These are phyloP conservation scores for Mustelus asterias DNA, from an alignment of 2,113 vertebrate genomes.

Conservation along the genomic window DNA sequence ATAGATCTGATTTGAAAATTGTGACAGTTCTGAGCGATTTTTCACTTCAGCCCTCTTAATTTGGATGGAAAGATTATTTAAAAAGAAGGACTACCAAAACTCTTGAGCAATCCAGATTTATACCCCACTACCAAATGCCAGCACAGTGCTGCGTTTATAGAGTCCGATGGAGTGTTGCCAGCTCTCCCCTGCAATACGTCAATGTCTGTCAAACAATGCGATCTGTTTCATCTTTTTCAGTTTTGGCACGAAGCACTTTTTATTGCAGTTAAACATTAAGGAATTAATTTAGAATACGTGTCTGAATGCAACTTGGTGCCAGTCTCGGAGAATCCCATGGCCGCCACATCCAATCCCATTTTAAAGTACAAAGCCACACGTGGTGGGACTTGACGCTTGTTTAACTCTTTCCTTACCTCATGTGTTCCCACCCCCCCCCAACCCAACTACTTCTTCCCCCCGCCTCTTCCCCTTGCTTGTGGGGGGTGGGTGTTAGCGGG, in stretches of 20 bases:
- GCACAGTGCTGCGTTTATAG: not conserved
- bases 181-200: not conserved
- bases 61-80: not conserved
- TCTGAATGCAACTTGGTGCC: not conserved
- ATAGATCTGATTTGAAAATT: not conserved
- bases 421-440: too few relatives aligned
- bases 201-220: not conserved
- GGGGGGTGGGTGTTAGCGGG: too few relatives aligned
- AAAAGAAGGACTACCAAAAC: not conserved
- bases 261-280: constrained; percentile 4
- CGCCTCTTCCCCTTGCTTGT: not conserved
- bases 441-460: too few relatives aligned
- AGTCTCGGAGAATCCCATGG: not conserved
- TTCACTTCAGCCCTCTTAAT: not conserved
- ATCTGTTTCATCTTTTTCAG: not conserved
- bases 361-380: not conserved
- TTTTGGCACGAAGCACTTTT: constrained; percentile 8
- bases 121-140: not conserved
- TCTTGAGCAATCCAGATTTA: not conserved
- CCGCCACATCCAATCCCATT: not conserved
- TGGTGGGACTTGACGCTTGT: too few relatives aligned
- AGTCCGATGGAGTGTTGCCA: not conserved
- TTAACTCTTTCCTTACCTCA: not conserved
- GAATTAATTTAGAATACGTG: not conserved
- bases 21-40: not conserved